Base-by-base conservation (phyloP, 2,113 vertebrate genomes). In the Aramus guarauna region DNA sequence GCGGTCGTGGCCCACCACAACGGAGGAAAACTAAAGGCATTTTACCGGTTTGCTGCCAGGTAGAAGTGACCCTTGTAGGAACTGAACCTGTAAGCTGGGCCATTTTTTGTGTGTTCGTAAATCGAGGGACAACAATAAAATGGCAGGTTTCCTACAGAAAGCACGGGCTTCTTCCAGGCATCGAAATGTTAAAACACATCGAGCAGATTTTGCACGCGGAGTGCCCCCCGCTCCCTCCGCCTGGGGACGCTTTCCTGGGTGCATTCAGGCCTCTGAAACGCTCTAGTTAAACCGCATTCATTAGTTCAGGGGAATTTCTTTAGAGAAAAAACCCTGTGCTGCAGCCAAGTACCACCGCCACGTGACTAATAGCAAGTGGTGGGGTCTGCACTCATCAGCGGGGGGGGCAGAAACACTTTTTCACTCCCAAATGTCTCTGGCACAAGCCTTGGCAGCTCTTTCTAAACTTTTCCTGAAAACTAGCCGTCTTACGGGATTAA, bases 331-430 rank as follows among this genome's bases (percentile, higher is more conserved):
- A 0, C 7, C 15, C n/a, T 94, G 72, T 83, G 55, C 73, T 37
- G 11, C 59, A 88, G 88, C 94, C 90, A 92, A 90, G 90, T 27
- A 1, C 74, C 86, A 89, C 77, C 60, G 75, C 43, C 1, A 2
- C 76, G 82, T 94, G 92, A 95, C 94, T 96, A 95, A 93, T 66
- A 94, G 74, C 69, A 90, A 88, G 67, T 23, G 41, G 75, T 94
- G 84, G 92, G 90, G 69, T 71, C 75, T 80, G 78, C 17, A 37
- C 74, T 91, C 0, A 0, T 74, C 96, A 96, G 74, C 5, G 4
- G 62, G 11, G 11, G 12, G 27, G 34, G n/a, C 41, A 94, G 50
- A 94, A 96, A 94, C 82, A n/a, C 82, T 85, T 63, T 90, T 95
- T 92, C 81, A 37, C 21, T 94, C 78, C 85, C 37, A 80, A 90